phyloP scores from a whole-genome alignment of 2,888 invertebrate species.

The Drosophila buzzatii region DNA sequence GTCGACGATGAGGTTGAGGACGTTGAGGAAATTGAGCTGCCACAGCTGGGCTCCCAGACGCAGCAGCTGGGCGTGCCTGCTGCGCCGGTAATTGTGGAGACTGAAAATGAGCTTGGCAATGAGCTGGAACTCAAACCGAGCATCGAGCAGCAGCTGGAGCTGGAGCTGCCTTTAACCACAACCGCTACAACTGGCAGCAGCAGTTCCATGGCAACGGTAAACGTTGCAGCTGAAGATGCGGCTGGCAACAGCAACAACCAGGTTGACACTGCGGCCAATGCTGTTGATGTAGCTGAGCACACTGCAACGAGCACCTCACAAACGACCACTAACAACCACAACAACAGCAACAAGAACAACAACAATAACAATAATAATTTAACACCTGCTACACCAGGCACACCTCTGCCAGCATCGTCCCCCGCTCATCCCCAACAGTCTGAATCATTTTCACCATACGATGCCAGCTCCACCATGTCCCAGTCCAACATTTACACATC shows the following conservation, averaged over 20 bases:
- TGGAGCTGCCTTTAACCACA: conserved; percentile 27
- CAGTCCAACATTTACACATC: conserved; percentile 21
- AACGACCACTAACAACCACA: conserved; percentile 56
- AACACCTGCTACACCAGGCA: conserved; percentile 49
- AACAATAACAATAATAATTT: conserved; percentile 42
- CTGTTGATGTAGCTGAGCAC: conserved; percentile 60
- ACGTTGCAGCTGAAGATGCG: conserved; percentile 41
- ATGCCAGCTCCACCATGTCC: conserved; percentile 49
- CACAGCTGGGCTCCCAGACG: conserved; percentile 27
- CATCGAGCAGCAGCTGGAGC: conserved; percentile 16
- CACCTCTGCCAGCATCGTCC: conserved; percentile 29
- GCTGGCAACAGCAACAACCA: conserved; percentile 46
- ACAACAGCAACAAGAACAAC: conserved; percentile 36
- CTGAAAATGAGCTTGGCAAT: conserved; percentile 50
- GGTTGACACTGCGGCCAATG: conserved; percentile 49
- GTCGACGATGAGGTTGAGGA: conserved; percentile 66
- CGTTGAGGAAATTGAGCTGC: conserved; percentile 59
- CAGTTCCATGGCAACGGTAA: conserved; percentile 48
- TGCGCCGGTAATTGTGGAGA: conserved; percentile 53
- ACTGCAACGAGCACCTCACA: conserved; percentile 63
- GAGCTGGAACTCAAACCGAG: conserved; percentile 42
- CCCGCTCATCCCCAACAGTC: conserved; percentile 33
- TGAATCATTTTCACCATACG: conserved; percentile 54
- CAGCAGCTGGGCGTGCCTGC: conserved; percentile 51
- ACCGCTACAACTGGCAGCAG: conserved; percentile 32